phyloP scores from a whole-genome alignment of 1,140 invertebrate genomes.

The Platorchestia sp. region DNA sequence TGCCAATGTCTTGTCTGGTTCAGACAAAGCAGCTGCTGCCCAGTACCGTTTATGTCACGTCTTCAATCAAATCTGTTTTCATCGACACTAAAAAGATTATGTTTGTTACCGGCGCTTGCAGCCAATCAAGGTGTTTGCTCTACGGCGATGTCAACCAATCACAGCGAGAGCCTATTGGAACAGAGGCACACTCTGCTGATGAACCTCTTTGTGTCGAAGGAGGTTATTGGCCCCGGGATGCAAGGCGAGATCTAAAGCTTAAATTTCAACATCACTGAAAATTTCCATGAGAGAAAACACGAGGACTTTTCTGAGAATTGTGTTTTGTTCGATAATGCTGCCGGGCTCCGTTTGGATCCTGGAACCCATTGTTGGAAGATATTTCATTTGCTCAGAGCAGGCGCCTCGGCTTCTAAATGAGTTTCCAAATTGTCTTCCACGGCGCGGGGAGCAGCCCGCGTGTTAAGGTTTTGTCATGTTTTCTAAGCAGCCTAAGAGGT shows the following conservation, averaged over 20 bases:
- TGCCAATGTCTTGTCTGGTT: neutral
- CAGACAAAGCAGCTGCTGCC: neutral
- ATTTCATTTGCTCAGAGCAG: neutral
- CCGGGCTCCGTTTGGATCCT: neutral
- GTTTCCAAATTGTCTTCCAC: neutral
- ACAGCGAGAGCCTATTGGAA: constrained; percentile 33
- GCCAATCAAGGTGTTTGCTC: constrained; percentile 33
- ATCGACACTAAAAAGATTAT: constrained; percentile 50
- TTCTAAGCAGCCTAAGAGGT: neutral
- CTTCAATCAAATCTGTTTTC: constrained; percentile 53
- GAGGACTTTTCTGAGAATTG: neutral
- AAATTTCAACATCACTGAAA: constrained; percentile 31
- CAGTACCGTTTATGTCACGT: constrained; percentile 21
- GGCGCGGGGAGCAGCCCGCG: no score
- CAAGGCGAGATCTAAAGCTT: neutral
- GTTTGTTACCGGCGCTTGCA: constrained; percentile 45
- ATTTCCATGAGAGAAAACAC: neutral
- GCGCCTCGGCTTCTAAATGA: neutral
- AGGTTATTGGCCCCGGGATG: neutral
- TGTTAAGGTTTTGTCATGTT: neutral
- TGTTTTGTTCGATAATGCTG: neutral
- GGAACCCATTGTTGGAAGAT: neutral
- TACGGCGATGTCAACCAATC: constrained; percentile 31
- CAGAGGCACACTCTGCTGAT: constrained; percentile 33
- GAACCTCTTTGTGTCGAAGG: constrained; percentile 3